phyloP scores from a whole-genome alignment of 2,113 vertebrate species.

The Atlantisia rogersi region DNA sequence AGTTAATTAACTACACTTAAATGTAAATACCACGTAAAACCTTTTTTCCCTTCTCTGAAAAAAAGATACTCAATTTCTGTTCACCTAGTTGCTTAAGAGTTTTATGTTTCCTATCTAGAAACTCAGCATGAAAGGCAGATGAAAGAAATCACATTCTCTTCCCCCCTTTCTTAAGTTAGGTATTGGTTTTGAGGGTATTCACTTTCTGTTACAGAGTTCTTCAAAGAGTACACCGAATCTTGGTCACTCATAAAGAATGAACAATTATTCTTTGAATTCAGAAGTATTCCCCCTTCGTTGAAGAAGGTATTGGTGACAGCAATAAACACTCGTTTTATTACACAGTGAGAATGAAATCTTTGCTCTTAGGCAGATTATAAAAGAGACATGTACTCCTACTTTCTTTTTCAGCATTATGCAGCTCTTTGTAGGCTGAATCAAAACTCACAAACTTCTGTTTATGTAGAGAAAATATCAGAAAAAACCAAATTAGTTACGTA shows the following conservation, averaged over 20 bases:
- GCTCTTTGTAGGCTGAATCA: background rate
- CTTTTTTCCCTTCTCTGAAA: background rate
- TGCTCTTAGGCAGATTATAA: background rate
- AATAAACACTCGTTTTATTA: conserved; percentile 5
- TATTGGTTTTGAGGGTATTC: background rate
- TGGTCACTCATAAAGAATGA: background rate
- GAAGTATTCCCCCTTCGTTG: background rate
- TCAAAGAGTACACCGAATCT: background rate
- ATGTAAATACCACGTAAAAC: background rate
- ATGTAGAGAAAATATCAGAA: background rate
- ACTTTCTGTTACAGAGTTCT: background rate
- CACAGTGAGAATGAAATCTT: background rate
- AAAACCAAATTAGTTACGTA: background rate
- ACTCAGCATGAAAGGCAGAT: background rate
- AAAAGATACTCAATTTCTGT: background rate
- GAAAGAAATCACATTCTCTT: background rate
- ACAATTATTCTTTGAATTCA: background rate
- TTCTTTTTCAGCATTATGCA: background rate
- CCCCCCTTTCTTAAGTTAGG: background rate
- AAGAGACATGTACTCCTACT: background rate
- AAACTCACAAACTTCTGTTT: background rate
- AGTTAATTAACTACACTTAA: background rate
- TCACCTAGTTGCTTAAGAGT: background rate
- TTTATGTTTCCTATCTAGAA: background rate
- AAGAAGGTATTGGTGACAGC: background rate